phyloP scores from a whole-genome alignment of 2,888 invertebrate species.

The Andrena haemorrhoa region DNA sequence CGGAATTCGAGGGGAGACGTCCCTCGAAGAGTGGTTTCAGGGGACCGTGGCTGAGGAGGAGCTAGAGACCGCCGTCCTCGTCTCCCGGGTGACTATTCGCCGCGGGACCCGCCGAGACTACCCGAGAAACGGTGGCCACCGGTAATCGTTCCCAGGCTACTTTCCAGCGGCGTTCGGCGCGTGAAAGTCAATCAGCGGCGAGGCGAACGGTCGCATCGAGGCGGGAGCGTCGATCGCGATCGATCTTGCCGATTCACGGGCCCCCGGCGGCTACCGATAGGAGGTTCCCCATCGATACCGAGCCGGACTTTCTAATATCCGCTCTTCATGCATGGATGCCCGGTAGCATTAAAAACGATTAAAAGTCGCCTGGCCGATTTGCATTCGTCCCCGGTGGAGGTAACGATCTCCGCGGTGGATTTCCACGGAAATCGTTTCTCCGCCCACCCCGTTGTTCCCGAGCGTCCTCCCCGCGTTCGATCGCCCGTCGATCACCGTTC shows the following conservation, averaged over 20 bases:
- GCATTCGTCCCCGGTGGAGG: slow-evolving; percentile 11
- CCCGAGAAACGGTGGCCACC: slow-evolving; percentile 17
- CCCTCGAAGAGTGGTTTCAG: slow-evolving; percentile 10
- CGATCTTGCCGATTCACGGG: slow-evolving; percentile 28
- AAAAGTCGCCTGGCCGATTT: slow-evolving; percentile 34
- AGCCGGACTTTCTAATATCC: slow-evolving; percentile 52
- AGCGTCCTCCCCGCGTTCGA: too few species aligned
- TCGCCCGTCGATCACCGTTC: too few species aligned
- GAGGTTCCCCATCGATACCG: slow-evolving; percentile 19
- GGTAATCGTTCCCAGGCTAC: slow-evolving; percentile 41
- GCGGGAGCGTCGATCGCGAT: slow-evolving; percentile 27
- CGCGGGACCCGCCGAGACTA: background rate
- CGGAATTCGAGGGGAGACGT: background rate
- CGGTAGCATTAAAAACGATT: slow-evolving; percentile 46
- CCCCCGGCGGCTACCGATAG: slow-evolving; percentile 9
- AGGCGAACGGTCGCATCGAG: slow-evolving; percentile 21
- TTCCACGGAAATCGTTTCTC: too few species aligned
- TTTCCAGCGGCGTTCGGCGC: slow-evolving; percentile 48
- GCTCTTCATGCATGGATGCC: slow-evolving; percentile 49
- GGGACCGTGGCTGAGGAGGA: background rate
- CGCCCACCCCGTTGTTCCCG: too few species aligned
- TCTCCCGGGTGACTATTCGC: slow-evolving; percentile 24
- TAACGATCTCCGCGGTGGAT: background rate
- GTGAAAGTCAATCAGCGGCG: slow-evolving; percentile 61
- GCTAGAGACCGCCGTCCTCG: background rate